Evolutionary conservation across 2,797 vertebrate species (phyloP).

Genomic region (Micrastur ruficollis): DNA sequence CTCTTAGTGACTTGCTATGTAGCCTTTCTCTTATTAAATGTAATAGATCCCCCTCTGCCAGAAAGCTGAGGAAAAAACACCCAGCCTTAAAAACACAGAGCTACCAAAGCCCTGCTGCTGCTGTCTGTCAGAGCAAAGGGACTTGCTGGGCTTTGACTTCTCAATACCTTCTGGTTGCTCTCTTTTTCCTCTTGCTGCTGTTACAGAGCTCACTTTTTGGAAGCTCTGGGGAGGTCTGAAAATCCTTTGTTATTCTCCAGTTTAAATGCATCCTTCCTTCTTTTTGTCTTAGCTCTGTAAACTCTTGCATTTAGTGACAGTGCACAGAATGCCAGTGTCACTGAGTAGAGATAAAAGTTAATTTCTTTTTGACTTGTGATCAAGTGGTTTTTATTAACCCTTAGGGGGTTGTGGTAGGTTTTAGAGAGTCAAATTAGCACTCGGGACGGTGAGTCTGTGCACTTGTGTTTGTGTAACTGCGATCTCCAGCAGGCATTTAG

Average conservation of each 20-base stretch:
- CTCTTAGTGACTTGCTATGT: constrained; percentile 29
- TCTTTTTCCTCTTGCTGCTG: not conserved
- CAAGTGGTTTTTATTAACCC: constrained; percentile 62
- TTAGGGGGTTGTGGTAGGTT: not conserved
- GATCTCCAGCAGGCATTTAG: not conserved
- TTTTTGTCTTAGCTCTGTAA: not conserved
- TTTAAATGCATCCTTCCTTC: not conserved
- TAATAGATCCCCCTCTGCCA: constrained; percentile 62
- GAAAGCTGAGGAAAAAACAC: constrained; percentile 56
- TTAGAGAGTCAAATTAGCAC: not conserved
- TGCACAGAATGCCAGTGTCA: not conserved
- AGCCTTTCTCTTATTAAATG: constrained; percentile 51
- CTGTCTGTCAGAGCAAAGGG: constrained; percentile 72
- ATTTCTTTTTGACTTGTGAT: constrained; percentile 42
- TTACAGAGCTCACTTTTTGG: constrained; percentile 10
- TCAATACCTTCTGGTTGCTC: not conserved
- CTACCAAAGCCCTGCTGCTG: constrained; percentile 57
- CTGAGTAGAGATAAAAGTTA: constrained; percentile 58
- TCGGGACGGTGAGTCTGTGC: not conserved
- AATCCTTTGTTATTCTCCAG: not conserved
- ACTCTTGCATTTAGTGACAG: not conserved
- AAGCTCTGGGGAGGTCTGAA: not conserved
- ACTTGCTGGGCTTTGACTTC: constrained; percentile 10
- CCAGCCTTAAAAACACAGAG: constrained; percentile 21
- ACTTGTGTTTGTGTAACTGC: not conserved